A percentile compares a stretch with the other conserved stretches of the same genome.
Conservation (phyloP, 1,140 invertebrate species). For the Lordiphosa stackelbergi region DNA sequence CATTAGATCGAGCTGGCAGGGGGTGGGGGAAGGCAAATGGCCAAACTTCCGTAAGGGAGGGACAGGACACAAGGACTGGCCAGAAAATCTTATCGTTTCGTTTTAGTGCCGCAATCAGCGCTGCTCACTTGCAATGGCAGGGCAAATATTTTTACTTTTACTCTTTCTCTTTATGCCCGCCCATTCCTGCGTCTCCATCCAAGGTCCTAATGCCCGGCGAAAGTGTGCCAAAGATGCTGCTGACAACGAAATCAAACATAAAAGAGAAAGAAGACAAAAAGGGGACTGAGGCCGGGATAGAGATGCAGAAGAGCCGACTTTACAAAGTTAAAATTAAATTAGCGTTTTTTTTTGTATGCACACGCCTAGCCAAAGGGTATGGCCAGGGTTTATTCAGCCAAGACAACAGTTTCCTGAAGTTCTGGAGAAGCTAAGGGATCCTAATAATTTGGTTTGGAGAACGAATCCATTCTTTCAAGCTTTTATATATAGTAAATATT, state of each 20-base stretch:
- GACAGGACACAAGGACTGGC: not conserved
- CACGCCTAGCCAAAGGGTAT: constrained; percentile 20
- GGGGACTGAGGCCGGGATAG: constrained; percentile 2
- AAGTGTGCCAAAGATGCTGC: constrained; percentile 71
- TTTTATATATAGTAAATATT: too few relatives aligned
- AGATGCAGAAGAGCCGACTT: constrained; percentile 39
- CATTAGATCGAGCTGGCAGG: constrained; percentile 26
- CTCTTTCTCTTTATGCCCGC: constrained; percentile 37
- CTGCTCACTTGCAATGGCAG: constrained; percentile 69
- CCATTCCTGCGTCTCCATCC: not conserved
- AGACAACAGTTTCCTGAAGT: too few relatives aligned
- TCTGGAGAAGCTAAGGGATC: too few relatives aligned
- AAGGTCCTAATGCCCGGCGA: constrained; percentile 51
- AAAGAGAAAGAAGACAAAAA: constrained; percentile 26
- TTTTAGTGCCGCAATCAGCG: constrained; percentile 72
- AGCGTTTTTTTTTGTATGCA: constrained; percentile 40
- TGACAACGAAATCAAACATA: constrained; percentile 66
- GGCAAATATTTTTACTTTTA: constrained; percentile 72
- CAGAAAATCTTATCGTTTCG: constrained; percentile 61
- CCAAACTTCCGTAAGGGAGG: constrained; percentile 44
- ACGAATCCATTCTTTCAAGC: too few relatives aligned
- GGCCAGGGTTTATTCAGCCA: not conserved
- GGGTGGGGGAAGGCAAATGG: constrained; percentile 29
- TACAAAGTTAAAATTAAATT: constrained; percentile 72
- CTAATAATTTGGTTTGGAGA: too few relatives aligned